A percentile compares a stretch with the other conserved stretches of the same genome.
phyloP scores from a whole-genome alignment of 2,113 vertebrate genomes.

The Sigmodon hispidus region DNA sequence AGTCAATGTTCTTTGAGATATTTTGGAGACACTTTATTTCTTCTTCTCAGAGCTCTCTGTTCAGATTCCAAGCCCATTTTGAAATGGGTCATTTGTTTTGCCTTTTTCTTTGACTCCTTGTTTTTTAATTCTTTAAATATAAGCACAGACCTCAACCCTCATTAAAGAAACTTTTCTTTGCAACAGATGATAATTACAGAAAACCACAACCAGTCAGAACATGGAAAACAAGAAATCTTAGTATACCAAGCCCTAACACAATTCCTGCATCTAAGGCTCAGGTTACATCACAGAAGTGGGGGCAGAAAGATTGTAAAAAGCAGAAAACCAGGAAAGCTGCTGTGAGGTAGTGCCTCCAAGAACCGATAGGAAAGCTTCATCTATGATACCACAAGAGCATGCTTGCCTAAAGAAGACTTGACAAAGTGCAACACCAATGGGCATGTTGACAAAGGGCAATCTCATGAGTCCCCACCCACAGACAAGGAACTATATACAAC shows the following conservation, averaged over 20 bases:
- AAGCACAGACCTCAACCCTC: neutral
- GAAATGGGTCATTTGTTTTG: neutral
- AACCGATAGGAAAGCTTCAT: neutral
- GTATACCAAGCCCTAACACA: neutral
- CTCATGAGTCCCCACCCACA: neutral
- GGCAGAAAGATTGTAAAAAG: neutral
- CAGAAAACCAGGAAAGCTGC: neutral
- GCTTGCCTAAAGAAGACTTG: neutral
- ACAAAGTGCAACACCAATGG: neutral
- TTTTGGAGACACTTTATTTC: neutral
- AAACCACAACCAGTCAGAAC: neutral
- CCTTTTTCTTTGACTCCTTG: neutral
- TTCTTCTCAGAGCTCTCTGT: neutral
- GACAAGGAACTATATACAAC: neutral
- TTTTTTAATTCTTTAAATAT: neutral
- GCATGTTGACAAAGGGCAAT: neutral
- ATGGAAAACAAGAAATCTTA: neutral
- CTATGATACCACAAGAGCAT: neutral
- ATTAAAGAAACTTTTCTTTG: neutral
- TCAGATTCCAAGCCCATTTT: neutral
- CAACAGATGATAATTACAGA: neutral
- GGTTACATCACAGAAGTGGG: neutral
- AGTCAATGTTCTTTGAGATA: neutral
- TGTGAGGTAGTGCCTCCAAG: neutral
- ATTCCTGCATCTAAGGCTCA: neutral